Base-by-base conservation (phyloP, 1,140 invertebrate genomes). In the Zaprionus gabonicus region DNA sequence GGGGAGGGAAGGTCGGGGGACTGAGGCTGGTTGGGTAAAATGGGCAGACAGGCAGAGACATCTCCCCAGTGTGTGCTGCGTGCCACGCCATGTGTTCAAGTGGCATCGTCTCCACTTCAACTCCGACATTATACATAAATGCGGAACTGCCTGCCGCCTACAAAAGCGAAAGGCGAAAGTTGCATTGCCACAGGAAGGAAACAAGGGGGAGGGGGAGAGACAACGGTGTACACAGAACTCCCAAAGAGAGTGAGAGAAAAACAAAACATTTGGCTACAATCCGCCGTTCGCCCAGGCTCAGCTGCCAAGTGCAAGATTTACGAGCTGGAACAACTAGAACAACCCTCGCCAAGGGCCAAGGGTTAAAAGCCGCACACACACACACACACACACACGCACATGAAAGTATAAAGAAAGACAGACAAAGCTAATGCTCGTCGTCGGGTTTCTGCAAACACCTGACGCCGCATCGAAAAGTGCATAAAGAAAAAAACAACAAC, bases 261-360 rank as follows among this genome's bases (percentile, higher is more conserved):
- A 60, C 58, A 31, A n/a, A 67, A 62, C 58, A 79, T 64, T 76
- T 58, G 58, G 38, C 51, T 55, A 49, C 66, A 69, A 59, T 70
- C 20, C 62, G 44, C 20, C 57, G 36, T 34, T 56, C 15, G 41
- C 13, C 58, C 59, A 71, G 36, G 41, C 13, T 53, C 59, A 76
- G 36, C 59, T 57, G 68, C 34, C 68, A 71, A 66, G 69, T 49
- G 4, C 13, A 64, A 70, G 75, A 80, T 74, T 78, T 66, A 74
- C 65, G 34, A 46, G 38, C 55, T 65, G 57, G 59, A 63, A 62
- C 53, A 76, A 62, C 77, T 76, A 58, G 51, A 76, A 74, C 77
- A 72, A 76, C 77, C 73, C 73, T 76, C 77, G 77, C 63, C 36
- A 56, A 71, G 59, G 65, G 72, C 62, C 76, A 78, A 78, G 77